Conservation (phyloP, 2,113 vertebrate genomes). For the Corvus cornix region DNA sequence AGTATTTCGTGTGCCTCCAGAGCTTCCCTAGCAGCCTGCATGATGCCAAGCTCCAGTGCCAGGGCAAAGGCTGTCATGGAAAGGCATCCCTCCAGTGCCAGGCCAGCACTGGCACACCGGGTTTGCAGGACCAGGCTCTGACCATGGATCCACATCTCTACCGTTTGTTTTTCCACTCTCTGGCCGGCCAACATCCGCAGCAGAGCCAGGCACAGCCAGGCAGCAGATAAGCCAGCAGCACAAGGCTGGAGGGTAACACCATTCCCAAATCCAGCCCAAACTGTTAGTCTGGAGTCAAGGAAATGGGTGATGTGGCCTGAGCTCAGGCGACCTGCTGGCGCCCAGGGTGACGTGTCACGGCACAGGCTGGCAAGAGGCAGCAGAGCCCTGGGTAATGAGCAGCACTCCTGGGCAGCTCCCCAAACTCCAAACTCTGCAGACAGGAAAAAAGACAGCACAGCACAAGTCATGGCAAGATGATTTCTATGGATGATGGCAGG, state of each 20-base stretch:
- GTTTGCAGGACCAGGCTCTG: neutral
- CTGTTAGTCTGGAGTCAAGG: neutral
- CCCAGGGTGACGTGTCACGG: neutral
- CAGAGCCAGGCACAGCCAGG: neutral
- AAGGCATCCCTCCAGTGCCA: accelerated
- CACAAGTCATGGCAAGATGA: neutral
- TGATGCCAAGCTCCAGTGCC: neutral
- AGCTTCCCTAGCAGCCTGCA: neutral
- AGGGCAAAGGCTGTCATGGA: neutral
- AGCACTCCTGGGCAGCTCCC: accelerated
- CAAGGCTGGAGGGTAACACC: accelerated
- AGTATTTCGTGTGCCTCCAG: neutral
- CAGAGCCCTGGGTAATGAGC: neutral
- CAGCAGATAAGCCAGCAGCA: neutral
- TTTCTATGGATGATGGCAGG: neutral
- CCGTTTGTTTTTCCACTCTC: conserved; percentile 37
- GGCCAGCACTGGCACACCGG: accelerated
- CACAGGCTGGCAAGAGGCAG: neutral
- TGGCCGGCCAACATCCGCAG: neutral
- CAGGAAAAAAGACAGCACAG: neutral
- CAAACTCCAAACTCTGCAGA: neutral
- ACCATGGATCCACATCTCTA: accelerated
- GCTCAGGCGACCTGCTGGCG: accelerated
- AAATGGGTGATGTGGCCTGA: neutral
- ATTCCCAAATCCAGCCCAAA: neutral